Evolutionary conservation across 2,888 invertebrate genomes (phyloP), one percentile per base, ranked within the genome.

Genomic region (Drosophila meridiana): DNA sequence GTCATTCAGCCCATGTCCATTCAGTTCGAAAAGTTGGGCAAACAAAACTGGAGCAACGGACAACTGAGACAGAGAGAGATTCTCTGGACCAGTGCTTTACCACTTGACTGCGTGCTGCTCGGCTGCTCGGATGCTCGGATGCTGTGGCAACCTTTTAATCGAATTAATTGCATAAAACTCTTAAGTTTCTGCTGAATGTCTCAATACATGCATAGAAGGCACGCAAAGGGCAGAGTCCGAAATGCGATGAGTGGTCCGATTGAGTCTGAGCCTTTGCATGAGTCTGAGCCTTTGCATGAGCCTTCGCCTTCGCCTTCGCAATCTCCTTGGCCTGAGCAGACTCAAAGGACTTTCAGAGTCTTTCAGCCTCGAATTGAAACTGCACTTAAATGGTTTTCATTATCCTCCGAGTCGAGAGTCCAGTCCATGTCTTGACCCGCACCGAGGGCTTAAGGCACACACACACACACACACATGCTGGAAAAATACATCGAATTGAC

Each of bases 161-260:
- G 77, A 87, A 78, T 84, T 84, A 84, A 87, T 87, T 87, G 82
- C 77, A 77, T 66, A 79, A 70, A 75, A 77, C 76, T 77, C 68
- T 63, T 36, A 65, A 70, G 56, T 68, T 61, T 64, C 34, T 45
- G 64, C 47, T 64, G 56, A 61, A 74, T 77, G 64, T 70, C 70
- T 78, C 48, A 67, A 73, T 69, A 47, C 47, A 14, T 7, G 20
- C 9, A 32, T 32, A 40, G 36, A 28, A 48, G 36, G 26, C 38
- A 34, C 40, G 42, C 26, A 52, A 43, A 36, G 40, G 45, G 20
- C 50, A 40, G 50, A 68, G 30, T n/a, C 14, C 14, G 30, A 68
- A 48, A 56, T 55, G 4, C 11, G 66, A 26, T 26, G n/a, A 32
- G 11, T 1, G 26, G 26, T 4, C 13, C 3, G n/a, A 13, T 4